A percentile compares a stretch with the other conserved stretches of the same genome.
Conservation (phyloP, 2,888 invertebrate species). For the Sclerodermus sp. region DNA sequence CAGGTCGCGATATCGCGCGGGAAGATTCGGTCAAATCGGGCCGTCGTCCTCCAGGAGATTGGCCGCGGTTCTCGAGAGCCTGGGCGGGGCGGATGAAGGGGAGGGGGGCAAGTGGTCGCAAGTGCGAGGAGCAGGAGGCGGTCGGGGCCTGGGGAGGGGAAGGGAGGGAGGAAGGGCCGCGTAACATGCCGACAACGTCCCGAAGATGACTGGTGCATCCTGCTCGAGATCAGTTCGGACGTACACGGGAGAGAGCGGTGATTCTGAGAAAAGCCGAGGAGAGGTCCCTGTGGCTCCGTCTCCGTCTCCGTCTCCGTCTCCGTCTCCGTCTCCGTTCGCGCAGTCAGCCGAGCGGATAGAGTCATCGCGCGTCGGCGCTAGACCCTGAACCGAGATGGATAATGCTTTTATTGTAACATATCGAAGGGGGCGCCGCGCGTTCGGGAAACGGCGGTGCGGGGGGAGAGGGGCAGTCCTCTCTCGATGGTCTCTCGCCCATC, state of each 20-base stretch:
- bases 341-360: no score
- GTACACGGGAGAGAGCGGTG: slow-evolving; percentile 32
- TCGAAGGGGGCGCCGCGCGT: slow-evolving; percentile 25
- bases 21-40: no score
- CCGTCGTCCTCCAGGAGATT: no score
- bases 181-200: slow-evolving; percentile 37
- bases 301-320: neutral
- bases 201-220: slow-evolving; percentile 40
- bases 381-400: slow-evolving; percentile 15
- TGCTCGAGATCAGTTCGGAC: no score
- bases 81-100: slow-evolving; percentile 2
- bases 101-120: slow-evolving; percentile 5
- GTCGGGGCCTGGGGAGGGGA: no score
- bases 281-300: no score
- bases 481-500: no score
- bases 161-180: slow-evolving; percentile 18
- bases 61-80: no score
- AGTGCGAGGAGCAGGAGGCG: no score
- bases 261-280: slow-evolving; percentile 42
- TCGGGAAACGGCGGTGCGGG: slow-evolving; percentile 7
- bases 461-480: neutral
- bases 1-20: no score
- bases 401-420: slow-evolving; percentile 42
- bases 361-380: slow-evolving; percentile 44
- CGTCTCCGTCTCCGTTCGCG: neutral